Evolutionary conservation across 23 tunicate genomes (phyloP).

Genomic region (Styela plicata): DNA sequence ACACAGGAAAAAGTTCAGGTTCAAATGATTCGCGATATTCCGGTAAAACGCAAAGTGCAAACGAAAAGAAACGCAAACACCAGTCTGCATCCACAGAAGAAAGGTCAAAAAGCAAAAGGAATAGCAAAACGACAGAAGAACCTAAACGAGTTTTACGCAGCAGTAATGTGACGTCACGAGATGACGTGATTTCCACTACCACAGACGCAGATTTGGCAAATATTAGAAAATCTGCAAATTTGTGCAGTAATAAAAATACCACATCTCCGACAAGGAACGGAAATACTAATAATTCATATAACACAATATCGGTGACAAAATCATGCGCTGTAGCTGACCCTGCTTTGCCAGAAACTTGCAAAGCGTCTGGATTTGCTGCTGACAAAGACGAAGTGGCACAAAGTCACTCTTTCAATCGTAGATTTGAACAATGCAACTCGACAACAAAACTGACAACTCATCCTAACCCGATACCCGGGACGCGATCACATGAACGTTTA

Average conservation of each 20-base stretch:
- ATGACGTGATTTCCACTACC: not conserved
- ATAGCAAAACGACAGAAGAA: not conserved
- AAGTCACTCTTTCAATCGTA: not conserved
- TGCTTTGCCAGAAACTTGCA: not conserved
- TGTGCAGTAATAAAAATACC: not conserved
- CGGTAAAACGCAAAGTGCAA: not conserved
- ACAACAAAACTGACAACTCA: not conserved
- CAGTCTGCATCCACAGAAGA: conserved; percentile 1
- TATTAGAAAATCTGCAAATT: not conserved
- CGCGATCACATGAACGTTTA: not conserved
- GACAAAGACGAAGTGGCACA: not conserved
- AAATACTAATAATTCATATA: not conserved
- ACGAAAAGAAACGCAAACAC: conserved; percentile 19
- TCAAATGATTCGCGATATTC: conserved; percentile 9
- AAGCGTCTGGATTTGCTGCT: not conserved
- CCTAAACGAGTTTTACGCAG: not conserved
- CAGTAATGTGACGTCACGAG: not conserved
- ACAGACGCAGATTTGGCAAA: not conserved
- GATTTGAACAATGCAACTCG: not conserved
- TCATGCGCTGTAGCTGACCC: not conserved
- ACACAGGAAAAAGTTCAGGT: conserved; percentile 23
- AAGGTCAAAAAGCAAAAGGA: not conserved
- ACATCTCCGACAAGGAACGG: not conserved
- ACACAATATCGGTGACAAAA: not conserved
- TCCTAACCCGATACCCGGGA: not conserved